Evolutionary conservation across 2,113 vertebrate species (phyloP), one percentile per base, ranked within the genome.

Genomic region (Tragelaphus buxtoni): DNA sequence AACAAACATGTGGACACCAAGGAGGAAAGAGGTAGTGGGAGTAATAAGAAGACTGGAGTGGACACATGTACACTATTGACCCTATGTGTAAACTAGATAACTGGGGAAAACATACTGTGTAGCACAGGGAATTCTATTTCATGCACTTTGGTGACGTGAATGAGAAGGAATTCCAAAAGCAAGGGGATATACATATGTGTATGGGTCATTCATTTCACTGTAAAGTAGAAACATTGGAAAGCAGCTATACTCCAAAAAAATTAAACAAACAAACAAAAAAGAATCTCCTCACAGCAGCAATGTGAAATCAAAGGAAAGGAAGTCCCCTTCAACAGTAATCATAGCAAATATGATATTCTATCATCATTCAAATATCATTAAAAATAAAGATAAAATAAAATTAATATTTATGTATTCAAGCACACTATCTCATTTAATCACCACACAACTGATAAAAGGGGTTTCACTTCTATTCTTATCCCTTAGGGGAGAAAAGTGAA

Each of bases 71-170:
- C 20, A 7, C 35, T 3, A 3, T 3, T 13, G 69, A 24, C 10
- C 1, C 3, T 0, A 3, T 7, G 20, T 13, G 7, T 3, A 72
- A 3, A 7, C 18, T 3, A 24, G 69, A 26, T 3, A 24, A 26
- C 69, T 13, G 11, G 42, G n/a, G 10, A 72, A 1, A 13, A 13
- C 10, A 24, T 7, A 6, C 35, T 13, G 35, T 12, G 17, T 2
- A 7, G 35, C 35, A 42, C 35, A 24, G 22, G 20, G 20, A 72
- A 3, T 5, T 24, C 20, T 24, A 3, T 3, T 7, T 13, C 10
- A 7, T 7, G 5, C 35, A 42, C 35, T 24, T 20, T 13, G 69
- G 35, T 0, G 69, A 26, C 10, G 10, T 42, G 22, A 7, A 24
- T 42, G 20, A 20, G 65, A 72, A 72, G 69, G 35, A 42, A 72